Percentiles rank a stretch among this genome's conserved stretches.
These are phyloP conservation scores for Andricus quercusramuli DNA, from an alignment of 2,888 invertebrate species.

Conservation along the genomic window DNA sequence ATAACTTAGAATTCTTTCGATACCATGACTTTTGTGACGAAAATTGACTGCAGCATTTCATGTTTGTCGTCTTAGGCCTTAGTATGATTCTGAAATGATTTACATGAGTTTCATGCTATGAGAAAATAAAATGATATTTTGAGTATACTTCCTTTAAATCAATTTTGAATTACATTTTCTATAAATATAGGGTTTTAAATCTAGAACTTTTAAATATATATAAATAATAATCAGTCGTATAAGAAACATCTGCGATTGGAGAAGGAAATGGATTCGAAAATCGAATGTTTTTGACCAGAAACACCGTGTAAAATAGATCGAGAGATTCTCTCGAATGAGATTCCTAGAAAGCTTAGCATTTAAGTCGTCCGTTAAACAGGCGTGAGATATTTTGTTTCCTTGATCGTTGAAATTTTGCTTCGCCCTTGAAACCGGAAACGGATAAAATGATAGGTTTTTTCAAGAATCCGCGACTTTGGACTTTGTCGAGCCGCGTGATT, in stretches of 20 bases:
- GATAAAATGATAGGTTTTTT: conserved; percentile 57
- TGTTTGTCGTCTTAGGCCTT: conserved; percentile 35
- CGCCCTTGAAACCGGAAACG: conserved; percentile 73
- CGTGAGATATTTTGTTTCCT: conserved; percentile 52
- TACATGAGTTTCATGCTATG: not conserved
- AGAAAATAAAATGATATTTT: not conserved
- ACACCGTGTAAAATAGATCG: conserved; percentile 68
- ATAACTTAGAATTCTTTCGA: not conserved
- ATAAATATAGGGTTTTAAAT: not conserved
- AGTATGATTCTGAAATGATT: not conserved
- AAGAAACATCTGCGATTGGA: conserved; percentile 30
- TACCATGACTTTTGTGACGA: conserved; percentile 16
- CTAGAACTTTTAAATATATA: no score
- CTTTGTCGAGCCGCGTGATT: conserved; percentile 5
- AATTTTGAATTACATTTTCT: not conserved
- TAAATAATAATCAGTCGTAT: not conserved
- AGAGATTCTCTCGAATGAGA: conserved; percentile 62
- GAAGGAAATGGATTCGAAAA: conserved; percentile 27
- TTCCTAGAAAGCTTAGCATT: conserved; percentile 66
- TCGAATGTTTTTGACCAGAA: conserved; percentile 49
- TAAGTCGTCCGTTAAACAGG: conserved; percentile 65
- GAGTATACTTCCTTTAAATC: not conserved
- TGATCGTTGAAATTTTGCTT: conserved; percentile 52
- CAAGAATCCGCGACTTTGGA: conserved; percentile 44
- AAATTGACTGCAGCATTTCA: conserved; percentile 24